Conservation (phyloP, 2,888 invertebrate genomes). For the Diadromus collaris region DNA sequence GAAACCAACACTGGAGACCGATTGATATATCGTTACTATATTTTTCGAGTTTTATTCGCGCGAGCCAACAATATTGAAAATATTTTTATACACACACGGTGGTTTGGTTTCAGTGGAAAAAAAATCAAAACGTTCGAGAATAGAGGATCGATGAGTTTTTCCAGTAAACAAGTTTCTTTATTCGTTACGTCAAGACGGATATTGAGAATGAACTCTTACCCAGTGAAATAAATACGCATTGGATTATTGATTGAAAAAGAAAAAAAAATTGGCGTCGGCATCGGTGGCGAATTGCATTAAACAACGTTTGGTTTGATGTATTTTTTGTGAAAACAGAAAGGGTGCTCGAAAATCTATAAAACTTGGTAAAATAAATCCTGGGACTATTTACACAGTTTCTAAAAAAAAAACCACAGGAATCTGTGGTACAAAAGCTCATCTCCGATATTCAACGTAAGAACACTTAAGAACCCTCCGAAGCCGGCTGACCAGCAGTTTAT, state of each 20-base stretch:
- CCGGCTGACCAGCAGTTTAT: slow-evolving; percentile 48
- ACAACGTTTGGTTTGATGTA: not conserved
- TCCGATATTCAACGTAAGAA: not conserved
- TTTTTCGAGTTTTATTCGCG: slow-evolving; percentile 24
- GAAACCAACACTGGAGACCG: not conserved
- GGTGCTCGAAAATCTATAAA: not conserved
- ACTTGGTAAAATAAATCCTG: not conserved
- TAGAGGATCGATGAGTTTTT: slow-evolving; percentile 8
- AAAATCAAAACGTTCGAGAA: slow-evolving; percentile 6
- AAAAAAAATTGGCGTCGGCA: not conserved
- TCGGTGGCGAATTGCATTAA: not conserved
- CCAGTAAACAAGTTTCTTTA: slow-evolving; percentile 17
- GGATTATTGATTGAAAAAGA: not conserved
- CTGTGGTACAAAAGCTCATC: not conserved
- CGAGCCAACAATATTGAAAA: slow-evolving; percentile 31
- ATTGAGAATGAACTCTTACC: not conserved
- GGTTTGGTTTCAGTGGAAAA: slow-evolving; percentile 32
- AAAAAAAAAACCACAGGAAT: not conserved
- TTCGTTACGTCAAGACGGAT: not conserved
- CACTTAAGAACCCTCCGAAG: not conserved
- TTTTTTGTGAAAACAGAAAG: not conserved
- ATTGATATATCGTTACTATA: slow-evolving; percentile 40
- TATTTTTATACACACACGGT: slow-evolving; percentile 34
- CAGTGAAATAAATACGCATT: not conserved
- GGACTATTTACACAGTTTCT: not conserved